Base-by-base conservation (phyloP, 35 echinoderm and acorn worm genomes). In the Acanthaster planci region DNA sequence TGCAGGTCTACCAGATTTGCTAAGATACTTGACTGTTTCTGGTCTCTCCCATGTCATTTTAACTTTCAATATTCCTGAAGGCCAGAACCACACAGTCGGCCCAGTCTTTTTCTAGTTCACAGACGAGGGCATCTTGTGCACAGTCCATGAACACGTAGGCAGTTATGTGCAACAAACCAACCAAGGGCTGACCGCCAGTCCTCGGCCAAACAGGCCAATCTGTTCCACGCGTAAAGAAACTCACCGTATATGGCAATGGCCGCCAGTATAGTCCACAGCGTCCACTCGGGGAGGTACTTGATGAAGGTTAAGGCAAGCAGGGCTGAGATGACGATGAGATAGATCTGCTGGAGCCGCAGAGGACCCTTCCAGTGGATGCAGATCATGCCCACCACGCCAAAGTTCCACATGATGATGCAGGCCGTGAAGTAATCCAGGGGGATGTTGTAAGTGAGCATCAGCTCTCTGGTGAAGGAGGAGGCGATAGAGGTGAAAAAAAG, bases 281-380 rank as follows among this genome's bases (percentile, higher is more conserved):
- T 99, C 96, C 96, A 99, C 22, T 99, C 96, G 0, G 96, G 96
- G 23, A 99, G 84, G 89, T 99, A 99, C 38, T 99, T 99, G 68
- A 99, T 99, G 47, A 99, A 99, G 16, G 93, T 90, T 19, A 99
- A 87, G 30, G 96, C 96, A 67, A 92, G 87, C 52, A 99, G 86
- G 52, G 96, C 96, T 18, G 96, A 99, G 29, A 99, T 88, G 40
- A 99, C 87, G 75, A 99, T 99, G 42, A 99, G 89, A 67, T 99
- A 99, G 52, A 86, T 86, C 54, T 99, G 96, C 52, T 99, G 96
- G 35, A 99, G 75, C 52, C 39, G 80, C 44, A 94, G 78, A 0
- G 96, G 92, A 6, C 96, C 88, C 64, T 93, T 93, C 91, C 91
- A 93, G 82, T 98, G 95, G 19, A 97, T 93, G 54, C 90, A 79